Evolutionary conservation across 2,797 vertebrate species (phyloP).

Genomic region (Bradypus variegatus): DNA sequence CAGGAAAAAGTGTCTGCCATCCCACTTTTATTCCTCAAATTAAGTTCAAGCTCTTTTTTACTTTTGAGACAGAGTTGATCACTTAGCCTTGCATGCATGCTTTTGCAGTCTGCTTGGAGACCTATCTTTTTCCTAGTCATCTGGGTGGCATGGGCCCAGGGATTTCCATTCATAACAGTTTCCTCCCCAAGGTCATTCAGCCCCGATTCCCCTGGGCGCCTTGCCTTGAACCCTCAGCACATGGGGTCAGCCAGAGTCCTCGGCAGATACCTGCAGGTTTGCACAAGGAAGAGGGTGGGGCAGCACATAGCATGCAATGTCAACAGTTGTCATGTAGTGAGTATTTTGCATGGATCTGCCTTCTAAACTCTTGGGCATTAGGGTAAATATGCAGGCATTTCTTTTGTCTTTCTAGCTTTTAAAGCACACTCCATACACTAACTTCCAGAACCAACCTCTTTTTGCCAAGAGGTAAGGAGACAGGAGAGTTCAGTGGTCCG

Average conservation of each 20-base stretch:
- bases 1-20: neutral
- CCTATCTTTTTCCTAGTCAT: neutral
- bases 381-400: accelerated
- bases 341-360: accelerated
- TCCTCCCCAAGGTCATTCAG: neutral
- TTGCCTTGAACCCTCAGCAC: neutral
- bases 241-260: neutral
- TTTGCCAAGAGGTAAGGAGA: neutral
- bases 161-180: neutral
- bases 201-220: too few species aligned
- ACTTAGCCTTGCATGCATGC: neutral
- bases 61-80: neutral
- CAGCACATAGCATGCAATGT: neutral
- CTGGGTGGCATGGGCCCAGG: neutral
- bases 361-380: neutral
- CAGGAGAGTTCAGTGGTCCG: neutral
- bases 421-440: neutral
- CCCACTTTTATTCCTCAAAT: neutral
- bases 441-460: neutral
- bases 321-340: neutral
- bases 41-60: neutral
- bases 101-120: neutral
- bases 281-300: neutral
- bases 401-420: neutral
- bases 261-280: neutral